Conservation (phyloP, 2,797 vertebrate genomes). For the Synanceia verrucosa region DNA sequence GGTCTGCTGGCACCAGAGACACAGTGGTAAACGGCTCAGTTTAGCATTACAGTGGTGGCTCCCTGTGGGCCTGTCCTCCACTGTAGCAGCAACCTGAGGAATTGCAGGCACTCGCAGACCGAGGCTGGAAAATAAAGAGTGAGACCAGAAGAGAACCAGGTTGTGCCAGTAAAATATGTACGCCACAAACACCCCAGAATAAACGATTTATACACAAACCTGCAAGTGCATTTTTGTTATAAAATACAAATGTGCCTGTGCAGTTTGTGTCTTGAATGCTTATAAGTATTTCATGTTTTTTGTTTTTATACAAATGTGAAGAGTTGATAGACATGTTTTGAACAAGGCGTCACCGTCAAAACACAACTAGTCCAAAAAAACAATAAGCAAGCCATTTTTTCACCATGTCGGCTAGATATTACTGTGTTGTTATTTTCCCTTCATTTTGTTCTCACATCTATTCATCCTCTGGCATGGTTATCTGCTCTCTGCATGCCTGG, state of each 20-base stretch:
- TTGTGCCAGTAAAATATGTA: constrained; percentile 74
- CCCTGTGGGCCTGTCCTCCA: constrained; percentile 70
- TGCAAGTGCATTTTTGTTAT: constrained; percentile 4
- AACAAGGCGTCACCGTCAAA: constrained; percentile 46
- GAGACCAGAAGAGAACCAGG: constrained; percentile 77
- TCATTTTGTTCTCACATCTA: constrained; percentile 61
- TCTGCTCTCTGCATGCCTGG: constrained; percentile 79
- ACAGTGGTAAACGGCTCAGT: constrained; percentile 67
- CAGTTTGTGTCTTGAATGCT: constrained; percentile 21
- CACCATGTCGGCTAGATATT: constrained; percentile 34
- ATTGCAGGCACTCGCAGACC: constrained; percentile 71
- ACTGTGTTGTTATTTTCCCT: constrained; percentile 60
- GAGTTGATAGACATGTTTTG: constrained; percentile 53
- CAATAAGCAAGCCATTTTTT: constrained; percentile 45
- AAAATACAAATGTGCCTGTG: constrained; percentile 19
- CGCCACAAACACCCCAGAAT: constrained; percentile 49
- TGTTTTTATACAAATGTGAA: constrained; percentile 25
- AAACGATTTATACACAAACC: constrained; percentile 40
- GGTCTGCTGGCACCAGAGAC: constrained; percentile 67
- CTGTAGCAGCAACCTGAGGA: constrained; percentile 74
- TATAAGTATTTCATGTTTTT: constrained; percentile 16
- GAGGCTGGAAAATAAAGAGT: constrained; percentile 71
- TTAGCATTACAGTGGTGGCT: constrained; percentile 75
- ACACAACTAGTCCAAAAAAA: constrained; percentile 43
- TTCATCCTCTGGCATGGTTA: constrained; percentile 76